These are phyloP conservation scores for Callopanchax toddi DNA, from an alignment of 2,113 vertebrate genomes.

Conservation along the genomic window DNA sequence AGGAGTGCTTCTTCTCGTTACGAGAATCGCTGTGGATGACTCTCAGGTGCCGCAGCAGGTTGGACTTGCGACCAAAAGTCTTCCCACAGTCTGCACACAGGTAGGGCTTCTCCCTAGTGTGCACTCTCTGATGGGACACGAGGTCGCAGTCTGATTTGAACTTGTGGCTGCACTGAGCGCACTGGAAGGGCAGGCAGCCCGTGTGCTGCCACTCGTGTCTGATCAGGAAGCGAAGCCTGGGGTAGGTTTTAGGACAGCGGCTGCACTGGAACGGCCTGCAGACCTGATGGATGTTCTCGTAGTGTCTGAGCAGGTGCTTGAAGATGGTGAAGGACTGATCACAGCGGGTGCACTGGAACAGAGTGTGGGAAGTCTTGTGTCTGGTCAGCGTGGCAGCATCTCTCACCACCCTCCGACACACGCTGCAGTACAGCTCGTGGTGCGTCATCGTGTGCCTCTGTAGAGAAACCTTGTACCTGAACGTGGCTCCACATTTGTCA, in stretches of 20 bases:
- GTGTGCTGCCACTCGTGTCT: slow-evolving; percentile 66
- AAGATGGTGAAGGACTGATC: slow-evolving; percentile 52
- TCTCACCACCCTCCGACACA: slow-evolving; percentile 57
- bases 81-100: slow-evolving; percentile 65
- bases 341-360: slow-evolving; percentile 63
- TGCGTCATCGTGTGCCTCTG: slow-evolving; percentile 56
- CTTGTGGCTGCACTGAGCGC: slow-evolving; percentile 41
- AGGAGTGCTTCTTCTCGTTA: slow-evolving; percentile 34
- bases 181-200: slow-evolving; percentile 54
- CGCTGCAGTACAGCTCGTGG: slow-evolving; percentile 54
- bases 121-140: slow-evolving; percentile 50
- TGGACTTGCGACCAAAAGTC: slow-evolving; percentile 47
- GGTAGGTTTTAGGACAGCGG: slow-evolving; percentile 25
- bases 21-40: slow-evolving; percentile 52
- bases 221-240: slow-evolving; percentile 47
- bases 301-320: slow-evolving; percentile 51
- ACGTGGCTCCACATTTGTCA: slow-evolving; percentile 42
- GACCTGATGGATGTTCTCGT: slow-evolving; percentile 50
- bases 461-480: slow-evolving; percentile 48
- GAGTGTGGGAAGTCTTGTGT: slow-evolving; percentile 58
- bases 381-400: slow-evolving; percentile 34
- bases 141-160: slow-evolving; percentile 49
- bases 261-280: slow-evolving; percentile 52
- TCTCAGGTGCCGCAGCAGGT: slow-evolving; percentile 55
- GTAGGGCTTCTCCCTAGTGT: slow-evolving; percentile 62